Evolutionary conservation across 2,113 vertebrate genomes (phyloP).

Genomic region (Genyomyrus donnyi): DNA sequence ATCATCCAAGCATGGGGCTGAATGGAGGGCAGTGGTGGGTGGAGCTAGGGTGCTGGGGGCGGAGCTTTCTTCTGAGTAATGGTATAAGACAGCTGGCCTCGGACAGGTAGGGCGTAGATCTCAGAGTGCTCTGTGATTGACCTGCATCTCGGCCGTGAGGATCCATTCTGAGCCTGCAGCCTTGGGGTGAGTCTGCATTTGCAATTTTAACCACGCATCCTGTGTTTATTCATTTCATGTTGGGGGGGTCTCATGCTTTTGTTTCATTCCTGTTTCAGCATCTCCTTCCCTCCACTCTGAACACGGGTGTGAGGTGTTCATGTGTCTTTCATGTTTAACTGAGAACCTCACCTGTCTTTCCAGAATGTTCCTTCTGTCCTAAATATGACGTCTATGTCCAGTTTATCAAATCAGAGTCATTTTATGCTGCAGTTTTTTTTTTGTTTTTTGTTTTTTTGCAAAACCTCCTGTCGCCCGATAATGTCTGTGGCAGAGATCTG

Average conservation of each 20-base stretch:
- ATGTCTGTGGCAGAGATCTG: background rate
- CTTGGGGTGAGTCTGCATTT: conserved; percentile 16
- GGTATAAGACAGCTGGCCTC: conserved; percentile 47
- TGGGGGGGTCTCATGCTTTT: background rate
- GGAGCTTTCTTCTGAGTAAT: conserved; percentile 35
- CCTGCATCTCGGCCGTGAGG: background rate
- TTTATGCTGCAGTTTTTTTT: background rate
- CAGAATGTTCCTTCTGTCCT: background rate
- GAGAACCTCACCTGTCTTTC: background rate
- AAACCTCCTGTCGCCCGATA: background rate
- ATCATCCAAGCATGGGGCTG: background rate
- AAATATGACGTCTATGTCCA: background rate
- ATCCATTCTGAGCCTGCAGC: background rate
- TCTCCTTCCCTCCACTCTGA: background rate
- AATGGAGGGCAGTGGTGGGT: conserved; percentile 18
- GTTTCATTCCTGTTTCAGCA: background rate
- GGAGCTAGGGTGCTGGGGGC: conserved; percentile 22
- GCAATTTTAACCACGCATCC: background rate
- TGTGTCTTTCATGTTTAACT: background rate
- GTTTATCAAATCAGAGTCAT: background rate
- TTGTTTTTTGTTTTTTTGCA: background rate
- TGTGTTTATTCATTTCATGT: background rate
- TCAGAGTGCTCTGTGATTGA: conserved; percentile 10
- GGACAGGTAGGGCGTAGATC: conserved; percentile 43
- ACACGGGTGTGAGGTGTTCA: background rate